These are phyloP conservation scores for Tupaia tana DNA, from an alignment of 2,113 vertebrate genomes.

Conservation along the genomic window DNA sequence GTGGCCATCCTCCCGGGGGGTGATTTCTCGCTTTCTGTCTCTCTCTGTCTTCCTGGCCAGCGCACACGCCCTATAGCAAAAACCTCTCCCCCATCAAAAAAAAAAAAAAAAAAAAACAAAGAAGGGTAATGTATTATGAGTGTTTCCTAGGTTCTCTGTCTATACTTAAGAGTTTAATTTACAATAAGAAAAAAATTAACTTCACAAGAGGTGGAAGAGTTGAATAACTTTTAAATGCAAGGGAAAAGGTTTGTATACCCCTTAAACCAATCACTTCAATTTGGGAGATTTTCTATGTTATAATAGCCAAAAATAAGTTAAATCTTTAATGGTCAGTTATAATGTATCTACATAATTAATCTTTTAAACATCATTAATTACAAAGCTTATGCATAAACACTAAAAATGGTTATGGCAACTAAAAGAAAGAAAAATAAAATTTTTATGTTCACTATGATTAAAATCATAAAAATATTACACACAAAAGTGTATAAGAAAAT, in stretches of 20 bases:
- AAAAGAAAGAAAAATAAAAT: conserved; percentile 22
- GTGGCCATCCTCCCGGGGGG: too few relatives aligned
- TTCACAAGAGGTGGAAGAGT: neutral
- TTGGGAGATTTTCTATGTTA: neutral
- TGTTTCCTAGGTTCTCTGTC: neutral
- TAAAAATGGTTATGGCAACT: conserved; percentile 2
- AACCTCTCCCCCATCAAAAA: too few relatives aligned
- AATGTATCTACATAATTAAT: neutral
- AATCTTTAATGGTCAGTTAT: neutral
- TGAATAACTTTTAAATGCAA: neutral
- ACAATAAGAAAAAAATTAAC: neutral
- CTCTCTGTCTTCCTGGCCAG: too few relatives aligned
- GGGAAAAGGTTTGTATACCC: neutral
- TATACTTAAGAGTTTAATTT: neutral
- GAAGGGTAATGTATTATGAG: neutral
- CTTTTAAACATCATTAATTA: conserved; percentile 18
- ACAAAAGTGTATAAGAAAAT: neutral
- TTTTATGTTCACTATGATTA: neutral
- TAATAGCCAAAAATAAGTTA: neutral
- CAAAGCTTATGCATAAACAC: neutral
- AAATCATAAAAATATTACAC: conserved; percentile 3
- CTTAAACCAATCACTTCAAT: neutral
- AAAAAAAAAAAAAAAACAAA: neutral
- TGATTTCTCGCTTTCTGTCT: too few relatives aligned
- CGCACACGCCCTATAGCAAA: too few relatives aligned